Percentiles rank a stretch among this genome's conserved stretches.
Evolutionary conservation across 2,797 vertebrate genomes (phyloP).

Genomic region (Rhynchotus rufescens): DNA sequence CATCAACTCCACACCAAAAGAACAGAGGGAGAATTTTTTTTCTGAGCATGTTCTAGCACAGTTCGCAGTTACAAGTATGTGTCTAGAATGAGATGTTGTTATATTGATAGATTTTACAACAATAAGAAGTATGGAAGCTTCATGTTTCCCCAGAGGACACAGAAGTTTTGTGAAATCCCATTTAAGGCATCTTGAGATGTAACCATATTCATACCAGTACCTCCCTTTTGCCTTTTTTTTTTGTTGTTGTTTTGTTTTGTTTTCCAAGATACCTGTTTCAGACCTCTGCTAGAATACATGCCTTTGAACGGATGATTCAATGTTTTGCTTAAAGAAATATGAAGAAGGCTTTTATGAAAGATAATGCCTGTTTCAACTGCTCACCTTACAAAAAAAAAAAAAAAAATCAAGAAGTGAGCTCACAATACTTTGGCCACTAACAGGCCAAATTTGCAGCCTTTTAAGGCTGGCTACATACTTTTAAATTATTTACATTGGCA

Average conservation of each 20-base stretch:
- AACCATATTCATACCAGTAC: neutral
- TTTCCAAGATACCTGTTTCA: neutral
- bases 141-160: neutral
- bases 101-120: neutral
- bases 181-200: neutral
- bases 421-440: neutral
- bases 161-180: fast-evolving
- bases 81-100: neutral
- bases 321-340: neutral
- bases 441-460: neutral
- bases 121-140: neutral
- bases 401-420: neutral
- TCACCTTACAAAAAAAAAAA: neutral
- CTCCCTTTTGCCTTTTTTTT: neutral
- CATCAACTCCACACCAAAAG: neutral
- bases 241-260: neutral
- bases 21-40: neutral
- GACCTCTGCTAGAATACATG: neutral
- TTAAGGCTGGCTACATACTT: neutral
- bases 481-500: neutral
- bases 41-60: neutral
- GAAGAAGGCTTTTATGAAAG: neutral
- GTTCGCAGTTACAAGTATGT: neutral
- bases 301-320: neutral
- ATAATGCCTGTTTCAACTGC: neutral